Conservation (phyloP, 2,113 vertebrate genomes). For the Prolemur simus region DNA sequence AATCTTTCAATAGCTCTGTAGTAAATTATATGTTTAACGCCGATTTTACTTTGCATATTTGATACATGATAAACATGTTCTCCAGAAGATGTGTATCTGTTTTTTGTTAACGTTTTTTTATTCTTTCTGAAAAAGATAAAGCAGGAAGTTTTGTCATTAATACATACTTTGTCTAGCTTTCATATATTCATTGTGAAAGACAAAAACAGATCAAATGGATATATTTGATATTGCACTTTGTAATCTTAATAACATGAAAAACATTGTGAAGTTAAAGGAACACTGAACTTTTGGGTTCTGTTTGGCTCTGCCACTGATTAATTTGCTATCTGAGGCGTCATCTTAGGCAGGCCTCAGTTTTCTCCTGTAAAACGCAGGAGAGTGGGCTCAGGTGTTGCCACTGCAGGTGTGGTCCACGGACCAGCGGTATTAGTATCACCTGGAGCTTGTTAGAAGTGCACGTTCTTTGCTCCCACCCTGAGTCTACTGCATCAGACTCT, state of each 20-base stretch:
- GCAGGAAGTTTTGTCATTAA: not conserved
- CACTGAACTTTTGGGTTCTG: not conserved
- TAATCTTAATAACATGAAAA: not conserved
- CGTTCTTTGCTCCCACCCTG: not conserved
- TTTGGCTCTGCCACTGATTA: not conserved
- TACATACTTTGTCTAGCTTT: not conserved
- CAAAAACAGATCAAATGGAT: not conserved
- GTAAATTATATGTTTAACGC: not conserved
- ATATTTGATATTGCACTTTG: not conserved
- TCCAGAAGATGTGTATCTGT: not conserved
- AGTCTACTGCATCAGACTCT: not conserved
- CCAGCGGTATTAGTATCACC: not conserved
- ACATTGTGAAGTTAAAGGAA: not conserved
- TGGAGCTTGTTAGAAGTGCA: not conserved
- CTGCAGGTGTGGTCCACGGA: not conserved
- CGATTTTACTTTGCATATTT: conserved; percentile 2
- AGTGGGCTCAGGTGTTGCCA: not conserved
- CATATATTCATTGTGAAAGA: not conserved
- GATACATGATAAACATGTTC: not conserved
- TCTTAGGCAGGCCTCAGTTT: not conserved
- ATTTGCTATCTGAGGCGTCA: not conserved
- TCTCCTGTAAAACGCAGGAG: not conserved
- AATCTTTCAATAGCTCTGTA: not conserved
- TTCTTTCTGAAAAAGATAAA: not conserved
- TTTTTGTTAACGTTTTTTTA: not conserved